phyloP scores from a whole-genome alignment of 2,888 invertebrate genomes.

The Subacronicta megacephala region DNA sequence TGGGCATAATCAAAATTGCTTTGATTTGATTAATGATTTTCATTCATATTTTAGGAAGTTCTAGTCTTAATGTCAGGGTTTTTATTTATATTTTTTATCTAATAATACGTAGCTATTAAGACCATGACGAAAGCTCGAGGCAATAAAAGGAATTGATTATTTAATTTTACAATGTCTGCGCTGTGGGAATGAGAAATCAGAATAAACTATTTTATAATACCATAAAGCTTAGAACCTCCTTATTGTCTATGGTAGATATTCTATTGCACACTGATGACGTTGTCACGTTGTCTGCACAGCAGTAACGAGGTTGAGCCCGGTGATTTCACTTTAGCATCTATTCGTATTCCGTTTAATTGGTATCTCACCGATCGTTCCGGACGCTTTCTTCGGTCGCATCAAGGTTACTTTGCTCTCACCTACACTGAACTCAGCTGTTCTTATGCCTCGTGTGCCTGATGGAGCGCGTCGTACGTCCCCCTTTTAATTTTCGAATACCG shows the following conservation, averaged over 20 bases:
- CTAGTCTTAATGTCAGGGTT: constrained; percentile 49
- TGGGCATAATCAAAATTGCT: constrained; percentile 1
- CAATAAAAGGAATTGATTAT: constrained; percentile 43
- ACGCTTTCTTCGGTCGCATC: constrained; percentile 83
- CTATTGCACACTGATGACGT: constrained; percentile 30
- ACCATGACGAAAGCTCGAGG: constrained; percentile 36
- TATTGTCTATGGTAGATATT: background rate
- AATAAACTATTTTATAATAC: constrained; percentile 26
- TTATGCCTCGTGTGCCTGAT: constrained; percentile 64
- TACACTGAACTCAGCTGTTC: constrained; percentile 58
- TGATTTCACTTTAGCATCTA: constrained; percentile 72
- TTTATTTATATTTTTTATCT: constrained; percentile 7
- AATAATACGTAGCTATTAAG: constrained; percentile 18
- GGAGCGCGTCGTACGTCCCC: constrained; percentile 63
- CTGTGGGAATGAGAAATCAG: constrained; percentile 26
- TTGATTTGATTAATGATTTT: constrained; percentile 12
- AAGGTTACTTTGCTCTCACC: constrained; percentile 82
- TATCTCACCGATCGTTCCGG: constrained; percentile 72
- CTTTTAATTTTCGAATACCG: constrained; percentile 69
- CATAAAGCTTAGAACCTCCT: background rate
- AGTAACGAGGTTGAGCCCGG: constrained; percentile 54
- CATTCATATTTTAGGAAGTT: constrained; percentile 29
- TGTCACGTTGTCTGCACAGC: constrained; percentile 33
- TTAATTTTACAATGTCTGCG: constrained; percentile 36
- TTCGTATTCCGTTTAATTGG: constrained; percentile 76